Conservation (phyloP, 2,797 vertebrate genomes). For the Aythya fuligula region DNA sequence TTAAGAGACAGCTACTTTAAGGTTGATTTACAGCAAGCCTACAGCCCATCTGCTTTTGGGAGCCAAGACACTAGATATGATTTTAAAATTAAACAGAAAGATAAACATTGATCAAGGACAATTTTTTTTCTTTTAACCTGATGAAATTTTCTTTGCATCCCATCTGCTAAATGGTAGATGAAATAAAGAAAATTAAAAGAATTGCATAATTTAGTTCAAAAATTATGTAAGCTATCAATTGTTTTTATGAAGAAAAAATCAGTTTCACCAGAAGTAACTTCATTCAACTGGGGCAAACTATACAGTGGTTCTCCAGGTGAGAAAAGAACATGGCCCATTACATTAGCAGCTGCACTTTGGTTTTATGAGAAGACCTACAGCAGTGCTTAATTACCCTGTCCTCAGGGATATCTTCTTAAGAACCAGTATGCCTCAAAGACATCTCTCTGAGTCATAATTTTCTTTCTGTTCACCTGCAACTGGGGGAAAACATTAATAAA, state of each 20-base stretch:
- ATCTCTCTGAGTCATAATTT: not conserved
- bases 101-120: slow-evolving; percentile 4
- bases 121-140: not conserved
- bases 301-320: not conserved
- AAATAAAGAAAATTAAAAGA: not conserved
- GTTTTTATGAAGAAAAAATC: not conserved
- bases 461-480: not conserved
- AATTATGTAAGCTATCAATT: not conserved
- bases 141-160: not conserved
- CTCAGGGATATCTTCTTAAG: not conserved
- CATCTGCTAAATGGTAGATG: not conserved
- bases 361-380: not conserved
- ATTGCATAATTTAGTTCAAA: not conserved
- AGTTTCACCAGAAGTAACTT: not conserved
- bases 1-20: slow-evolving; percentile 32
- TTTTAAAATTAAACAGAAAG: slow-evolving; percentile 39
- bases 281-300: not conserved
- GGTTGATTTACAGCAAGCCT: slow-evolving; percentile 62
- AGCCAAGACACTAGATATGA: slow-evolving; percentile 43
- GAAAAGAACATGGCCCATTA: rapidly evolving
- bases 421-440: not conserved
- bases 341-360: rapidly evolving
- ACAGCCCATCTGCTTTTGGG: slow-evolving; percentile 66
- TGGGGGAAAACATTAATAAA: not conserved
- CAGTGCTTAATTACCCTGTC: not conserved